A percentile compares a stretch with the other conserved stretches of the same genome.
Conservation (phyloP, 2,797 vertebrate genomes). For the Lepidocolaptes lacrymiger region DNA sequence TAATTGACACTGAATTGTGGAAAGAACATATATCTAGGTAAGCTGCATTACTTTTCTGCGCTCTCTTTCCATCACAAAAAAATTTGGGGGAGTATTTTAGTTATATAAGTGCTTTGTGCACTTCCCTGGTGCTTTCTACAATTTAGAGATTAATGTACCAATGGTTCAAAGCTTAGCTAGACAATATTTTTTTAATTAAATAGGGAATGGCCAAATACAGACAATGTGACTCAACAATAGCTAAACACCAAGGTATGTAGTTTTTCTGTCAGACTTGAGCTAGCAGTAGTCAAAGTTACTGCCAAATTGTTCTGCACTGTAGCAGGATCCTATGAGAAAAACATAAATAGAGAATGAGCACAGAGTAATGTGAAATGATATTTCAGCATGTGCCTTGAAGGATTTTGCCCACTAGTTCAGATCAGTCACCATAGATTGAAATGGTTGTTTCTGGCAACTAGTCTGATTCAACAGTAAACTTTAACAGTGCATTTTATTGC, state of each 20-base stretch:
- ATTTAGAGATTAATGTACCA: not conserved
- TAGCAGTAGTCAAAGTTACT: not conserved
- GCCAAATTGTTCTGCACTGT: not conserved
- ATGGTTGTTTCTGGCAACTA: conserved; percentile 9
- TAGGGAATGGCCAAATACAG: not conserved
- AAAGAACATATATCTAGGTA: not conserved
- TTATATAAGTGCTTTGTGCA: not conserved
- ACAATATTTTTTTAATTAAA: not conserved
- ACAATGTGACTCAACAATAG: not conserved
- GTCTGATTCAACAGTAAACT: conserved; percentile 12
- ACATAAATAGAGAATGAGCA: not conserved
- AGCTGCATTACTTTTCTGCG: not conserved
- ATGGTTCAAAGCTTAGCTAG: not conserved
- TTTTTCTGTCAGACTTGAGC: not conserved
- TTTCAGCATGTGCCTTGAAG: not conserved
- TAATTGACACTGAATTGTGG: not conserved
- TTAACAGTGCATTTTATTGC: not conserved
- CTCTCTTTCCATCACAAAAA: not conserved
- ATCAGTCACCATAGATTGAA: not conserved
- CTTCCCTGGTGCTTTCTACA: not conserved
- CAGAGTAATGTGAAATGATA: not conserved
- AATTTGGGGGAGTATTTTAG: not conserved
- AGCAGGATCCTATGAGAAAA: not conserved
- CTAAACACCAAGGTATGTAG: not conserved
- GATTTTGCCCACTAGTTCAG: not conserved